A percentile compares a stretch with the other conserved stretches of the same genome.
Evolutionary conservation across 2,113 vertebrate species (phyloP).

Genomic region (Eptesicus fuscus): DNA sequence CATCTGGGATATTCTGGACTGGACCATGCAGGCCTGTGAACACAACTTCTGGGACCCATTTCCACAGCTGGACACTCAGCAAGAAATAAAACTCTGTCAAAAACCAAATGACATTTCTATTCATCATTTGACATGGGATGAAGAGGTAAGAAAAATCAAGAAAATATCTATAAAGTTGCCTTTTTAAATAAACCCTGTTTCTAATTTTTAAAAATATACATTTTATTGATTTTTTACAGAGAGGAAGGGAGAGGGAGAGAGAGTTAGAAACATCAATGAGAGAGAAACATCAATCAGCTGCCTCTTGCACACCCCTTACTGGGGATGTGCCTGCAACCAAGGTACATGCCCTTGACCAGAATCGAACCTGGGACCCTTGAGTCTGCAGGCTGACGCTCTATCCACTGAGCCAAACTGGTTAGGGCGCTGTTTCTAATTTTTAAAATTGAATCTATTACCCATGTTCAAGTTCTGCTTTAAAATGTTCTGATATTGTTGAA

Average conservation of each 20-base stretch:
- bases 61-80: constrained; percentile 80
- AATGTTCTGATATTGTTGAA: constrained; percentile 14
- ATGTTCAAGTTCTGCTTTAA: constrained; percentile 2
- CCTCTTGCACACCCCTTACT: too few species aligned
- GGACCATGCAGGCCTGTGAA: constrained; percentile 88
- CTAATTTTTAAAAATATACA: too few species aligned
- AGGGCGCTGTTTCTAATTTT: neutral
- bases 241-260: too few species aligned
- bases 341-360: too few species aligned
- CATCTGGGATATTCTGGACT: constrained; percentile 91
- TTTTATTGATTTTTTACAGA: too few species aligned
- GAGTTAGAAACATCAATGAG: too few species aligned
- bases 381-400: too few species aligned
- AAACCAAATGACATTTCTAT: constrained; percentile 91
- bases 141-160: constrained; percentile 85
- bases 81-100: constrained; percentile 89
- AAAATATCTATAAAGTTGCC: neutral
- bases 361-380: too few species aligned
- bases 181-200: neutral
- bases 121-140: constrained; percentile 89
- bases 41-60: constrained; percentile 89
- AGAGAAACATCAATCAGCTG: too few species aligned
- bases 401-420: too few species aligned
- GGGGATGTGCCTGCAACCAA: too few species aligned
- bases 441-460: neutral